phyloP scores from a whole-genome alignment of 2,797 vertebrate genomes.

The Strix occidentalis region DNA sequence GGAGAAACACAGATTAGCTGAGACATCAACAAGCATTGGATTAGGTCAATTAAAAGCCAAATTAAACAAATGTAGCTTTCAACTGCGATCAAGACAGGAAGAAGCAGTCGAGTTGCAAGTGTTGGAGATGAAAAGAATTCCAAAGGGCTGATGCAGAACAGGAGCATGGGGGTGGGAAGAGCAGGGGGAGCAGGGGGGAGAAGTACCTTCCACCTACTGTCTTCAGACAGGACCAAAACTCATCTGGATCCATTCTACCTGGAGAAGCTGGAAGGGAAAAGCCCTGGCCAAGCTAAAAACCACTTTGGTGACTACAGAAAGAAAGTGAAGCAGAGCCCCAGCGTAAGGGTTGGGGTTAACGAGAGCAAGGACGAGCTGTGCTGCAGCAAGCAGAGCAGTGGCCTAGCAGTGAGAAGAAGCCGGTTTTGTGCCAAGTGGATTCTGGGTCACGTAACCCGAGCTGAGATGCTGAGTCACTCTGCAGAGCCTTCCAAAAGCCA shows the following conservation, averaged over 20 bases:
- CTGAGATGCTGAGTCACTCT: constrained; percentile 13
- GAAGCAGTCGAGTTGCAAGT: background rate
- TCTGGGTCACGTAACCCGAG: constrained; percentile 12
- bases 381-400: background rate
- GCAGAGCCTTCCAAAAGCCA: constrained; percentile 18
- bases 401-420: background rate
- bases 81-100: constrained; percentile 54
- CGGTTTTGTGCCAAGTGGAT: constrained; percentile 47
- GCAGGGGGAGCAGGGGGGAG: background rate
- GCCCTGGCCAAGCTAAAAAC: background rate
- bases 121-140: constrained; percentile 64
- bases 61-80: constrained; percentile 61
- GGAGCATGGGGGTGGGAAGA: background rate
- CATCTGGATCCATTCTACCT: background rate
- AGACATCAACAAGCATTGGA: constrained; percentile 13
- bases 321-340: background rate
- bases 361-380: background rate
- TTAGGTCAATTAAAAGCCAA: constrained; percentile 55
- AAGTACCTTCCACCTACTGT: background rate
- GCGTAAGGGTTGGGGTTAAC: background rate
- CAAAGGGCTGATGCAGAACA: constrained; percentile 22
- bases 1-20: constrained; percentile 32
- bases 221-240: background rate
- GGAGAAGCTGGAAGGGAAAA: background rate
- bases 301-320: background rate